Conservation (phyloP, 1,140 invertebrate species). For the Leptinotarsa texana region DNA sequence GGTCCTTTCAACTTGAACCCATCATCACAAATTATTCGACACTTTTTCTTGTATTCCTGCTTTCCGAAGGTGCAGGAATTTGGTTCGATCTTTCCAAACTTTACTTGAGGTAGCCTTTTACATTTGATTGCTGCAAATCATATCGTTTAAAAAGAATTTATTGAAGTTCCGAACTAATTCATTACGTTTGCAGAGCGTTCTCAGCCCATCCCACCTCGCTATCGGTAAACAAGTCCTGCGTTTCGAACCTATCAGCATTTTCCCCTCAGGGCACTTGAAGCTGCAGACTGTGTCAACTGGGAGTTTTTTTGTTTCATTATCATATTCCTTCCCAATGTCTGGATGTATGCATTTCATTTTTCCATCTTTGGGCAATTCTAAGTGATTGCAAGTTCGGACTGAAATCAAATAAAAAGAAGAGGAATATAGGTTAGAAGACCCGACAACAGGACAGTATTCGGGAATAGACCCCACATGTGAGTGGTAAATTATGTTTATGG, state of each 20-base stretch:
- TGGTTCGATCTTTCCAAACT: slow-evolving; percentile 59
- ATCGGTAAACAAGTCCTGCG: slow-evolving; percentile 69
- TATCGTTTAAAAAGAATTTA: background rate
- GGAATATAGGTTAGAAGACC: too few relatives aligned
- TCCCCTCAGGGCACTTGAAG: slow-evolving; percentile 69
- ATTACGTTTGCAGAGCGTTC: slow-evolving; percentile 69
- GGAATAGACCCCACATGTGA: too few relatives aligned
- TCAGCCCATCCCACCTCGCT: slow-evolving; percentile 71
- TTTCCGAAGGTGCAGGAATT: slow-evolving; percentile 58
- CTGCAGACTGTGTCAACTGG: slow-evolving; percentile 68
- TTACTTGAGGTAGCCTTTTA: slow-evolving; percentile 57
- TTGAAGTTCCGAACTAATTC: background rate
- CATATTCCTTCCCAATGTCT: slow-evolving; percentile 52
- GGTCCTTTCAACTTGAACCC: slow-evolving; percentile 65
- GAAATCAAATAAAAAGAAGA: slow-evolving; percentile 32
- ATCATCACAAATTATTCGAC: slow-evolving; percentile 60
- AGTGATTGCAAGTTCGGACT: slow-evolving; percentile 67
- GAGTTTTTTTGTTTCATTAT: slow-evolving; percentile 37
- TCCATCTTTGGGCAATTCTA: slow-evolving; percentile 63
- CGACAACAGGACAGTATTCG: too few relatives aligned
- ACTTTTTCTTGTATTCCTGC: slow-evolving; percentile 60
- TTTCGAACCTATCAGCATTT: slow-evolving; percentile 67
- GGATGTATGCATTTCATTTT: slow-evolving; percentile 63
- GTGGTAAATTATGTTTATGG: too few relatives aligned
- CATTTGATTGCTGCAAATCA: slow-evolving; percentile 61